phyloP scores from a whole-genome alignment of 2,113 vertebrate species.

The Anser brachyrhynchus region DNA sequence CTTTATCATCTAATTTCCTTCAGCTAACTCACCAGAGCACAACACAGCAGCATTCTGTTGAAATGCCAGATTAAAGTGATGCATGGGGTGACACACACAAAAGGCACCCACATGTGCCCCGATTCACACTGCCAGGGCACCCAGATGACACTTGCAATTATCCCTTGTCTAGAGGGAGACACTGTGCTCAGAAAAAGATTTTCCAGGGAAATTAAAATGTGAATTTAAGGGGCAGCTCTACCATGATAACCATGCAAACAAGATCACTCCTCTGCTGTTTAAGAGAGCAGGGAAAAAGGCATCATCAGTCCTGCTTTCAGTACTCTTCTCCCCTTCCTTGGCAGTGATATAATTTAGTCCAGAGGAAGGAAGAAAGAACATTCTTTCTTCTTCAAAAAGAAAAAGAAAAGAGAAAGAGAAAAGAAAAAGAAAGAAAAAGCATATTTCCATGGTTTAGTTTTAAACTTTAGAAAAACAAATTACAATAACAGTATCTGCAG shows the following conservation, averaged over 20 bases:
- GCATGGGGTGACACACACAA: neutral
- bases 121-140: neutral
- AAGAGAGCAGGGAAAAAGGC: neutral
- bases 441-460: neutral
- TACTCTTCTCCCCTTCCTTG: neutral
- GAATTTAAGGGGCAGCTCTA: neutral
- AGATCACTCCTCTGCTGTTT: neutral
- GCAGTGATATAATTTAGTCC: neutral
- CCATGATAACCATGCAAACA: rapidly evolving
- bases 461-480: neutral
- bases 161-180: neutral
- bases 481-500: neutral
- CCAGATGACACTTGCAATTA: neutral
- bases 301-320: neutral
- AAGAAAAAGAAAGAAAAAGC: neutral
- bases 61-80: neutral
- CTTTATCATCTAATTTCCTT: neutral
- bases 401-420: neutral
- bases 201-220: neutral
- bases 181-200: neutral
- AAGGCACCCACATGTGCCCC: neutral
- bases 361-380: neutral
- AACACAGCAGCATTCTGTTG: neutral
- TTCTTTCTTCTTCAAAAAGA: no score
- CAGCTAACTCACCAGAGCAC: neutral